Evolutionary conservation across 1,140 invertebrate species (phyloP).

Genomic region (Trichogramma pretiosum): DNA sequence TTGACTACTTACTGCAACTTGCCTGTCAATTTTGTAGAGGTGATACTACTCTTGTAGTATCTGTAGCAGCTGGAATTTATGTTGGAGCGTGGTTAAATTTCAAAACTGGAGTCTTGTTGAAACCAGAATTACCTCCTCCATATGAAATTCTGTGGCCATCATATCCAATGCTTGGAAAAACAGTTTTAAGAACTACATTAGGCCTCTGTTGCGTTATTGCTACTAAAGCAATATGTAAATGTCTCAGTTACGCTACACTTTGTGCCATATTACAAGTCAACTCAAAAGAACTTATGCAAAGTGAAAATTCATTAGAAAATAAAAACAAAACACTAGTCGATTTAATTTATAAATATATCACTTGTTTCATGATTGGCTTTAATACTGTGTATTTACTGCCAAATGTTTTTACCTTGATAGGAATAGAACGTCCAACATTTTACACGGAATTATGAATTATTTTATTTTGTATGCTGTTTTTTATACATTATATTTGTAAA

Average conservation of each 20-base stretch:
- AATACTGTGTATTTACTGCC: conserved; percentile 70
- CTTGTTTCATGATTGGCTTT: conserved; percentile 63
- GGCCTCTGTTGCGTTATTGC: conserved; percentile 65
- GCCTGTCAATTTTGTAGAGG: conserved; percentile 59
- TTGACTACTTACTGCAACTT: conserved; percentile 3
- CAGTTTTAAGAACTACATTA: conserved; percentile 60
- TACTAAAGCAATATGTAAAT: conserved; percentile 61
- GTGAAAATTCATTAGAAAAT: conserved; percentile 54
- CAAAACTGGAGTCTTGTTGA: conserved; percentile 59
- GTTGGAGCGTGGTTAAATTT: conserved; percentile 79
- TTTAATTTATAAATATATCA: conserved; percentile 71
- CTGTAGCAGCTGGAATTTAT: conserved; percentile 68
- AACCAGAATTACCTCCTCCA: conserved; percentile 50
- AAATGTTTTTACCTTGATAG: conserved; percentile 63
- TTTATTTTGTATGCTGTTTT: conserved; percentile 2
- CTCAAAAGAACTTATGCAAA: conserved; percentile 52
- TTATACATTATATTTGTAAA: conserved; percentile 6
- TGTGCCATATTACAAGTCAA: conserved; percentile 61
- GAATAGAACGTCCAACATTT: conserved; percentile 71
- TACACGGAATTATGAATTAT: conserved; percentile 68
- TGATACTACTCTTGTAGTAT: conserved; percentile 77
- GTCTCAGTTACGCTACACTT: conserved; percentile 56
- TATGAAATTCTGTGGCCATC: conserved; percentile 73
- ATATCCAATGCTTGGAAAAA: conserved; percentile 55
- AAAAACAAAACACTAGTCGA: conserved; percentile 67